A percentile compares a stretch with the other conserved stretches of the same genome.
phyloP scores from a whole-genome alignment of 2,888 invertebrate species.

The Drosophila koepferae region DNA sequence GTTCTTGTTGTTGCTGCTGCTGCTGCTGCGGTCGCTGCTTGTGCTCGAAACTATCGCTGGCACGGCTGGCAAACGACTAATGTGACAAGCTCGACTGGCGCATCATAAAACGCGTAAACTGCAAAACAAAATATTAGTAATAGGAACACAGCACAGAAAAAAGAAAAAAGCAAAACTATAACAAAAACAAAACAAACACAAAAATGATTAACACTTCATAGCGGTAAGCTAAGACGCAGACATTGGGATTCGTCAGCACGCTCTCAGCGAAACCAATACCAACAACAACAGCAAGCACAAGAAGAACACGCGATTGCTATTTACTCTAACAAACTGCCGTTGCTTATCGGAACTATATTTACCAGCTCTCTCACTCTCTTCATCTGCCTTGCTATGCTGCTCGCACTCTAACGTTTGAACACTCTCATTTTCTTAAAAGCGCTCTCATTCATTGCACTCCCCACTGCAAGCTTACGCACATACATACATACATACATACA shows the following conservation, averaged over 20 bases:
- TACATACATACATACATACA: neutral
- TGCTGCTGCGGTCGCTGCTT: slow-evolving; percentile 5
- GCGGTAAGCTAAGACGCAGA: slow-evolving; percentile 13
- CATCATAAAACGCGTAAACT: slow-evolving; percentile 20
- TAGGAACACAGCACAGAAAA: neutral
- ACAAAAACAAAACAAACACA: neutral
- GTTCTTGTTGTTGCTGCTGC: neutral
- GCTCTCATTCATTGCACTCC: slow-evolving; percentile 10
- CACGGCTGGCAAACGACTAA: slow-evolving; percentile 37
- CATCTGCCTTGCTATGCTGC: neutral
- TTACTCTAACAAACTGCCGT: neutral
- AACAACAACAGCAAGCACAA: neutral
- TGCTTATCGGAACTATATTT: slow-evolving; percentile 23
- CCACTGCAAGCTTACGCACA: slow-evolving; percentile 4
- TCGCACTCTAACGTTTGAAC: neutral
- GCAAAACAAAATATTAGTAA: slow-evolving; percentile 15
- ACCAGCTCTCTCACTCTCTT: neutral
- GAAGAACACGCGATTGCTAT: neutral
- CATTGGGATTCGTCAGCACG: neutral
- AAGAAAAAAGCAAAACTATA: no score
- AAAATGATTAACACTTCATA: slow-evolving; percentile 37
- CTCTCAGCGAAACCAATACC: slow-evolving; percentile 4
- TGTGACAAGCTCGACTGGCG: slow-evolving; percentile 25
- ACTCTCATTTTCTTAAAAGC: neutral
- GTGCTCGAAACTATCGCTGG: slow-evolving; percentile 24